These are phyloP conservation scores for Lycophotia porphyrea DNA, from an alignment of 2,888 invertebrate species.

Conservation along the genomic window DNA sequence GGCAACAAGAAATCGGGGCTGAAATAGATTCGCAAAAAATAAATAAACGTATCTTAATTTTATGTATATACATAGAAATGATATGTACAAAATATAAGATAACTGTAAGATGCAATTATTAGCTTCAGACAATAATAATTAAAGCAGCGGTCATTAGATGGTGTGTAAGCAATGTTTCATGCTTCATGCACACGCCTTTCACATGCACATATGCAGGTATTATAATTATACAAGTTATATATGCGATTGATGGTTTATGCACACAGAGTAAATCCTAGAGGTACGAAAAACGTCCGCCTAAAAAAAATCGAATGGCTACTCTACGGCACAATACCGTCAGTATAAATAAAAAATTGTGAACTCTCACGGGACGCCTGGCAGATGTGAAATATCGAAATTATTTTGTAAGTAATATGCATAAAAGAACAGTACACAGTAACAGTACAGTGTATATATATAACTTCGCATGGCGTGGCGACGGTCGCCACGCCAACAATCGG, in stretches of 20 bases:
- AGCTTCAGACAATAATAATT: slow-evolving; percentile 28
- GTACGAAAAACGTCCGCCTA: background rate
- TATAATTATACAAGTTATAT: slow-evolving; percentile 36
- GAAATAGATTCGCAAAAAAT: slow-evolving; percentile 1
- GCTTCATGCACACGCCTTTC: slow-evolving; percentile 59
- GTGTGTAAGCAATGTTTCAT: slow-evolving; percentile 45
- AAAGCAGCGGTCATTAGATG: slow-evolving; percentile 11
- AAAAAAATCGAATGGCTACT: background rate
- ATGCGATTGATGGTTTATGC: slow-evolving; percentile 11
- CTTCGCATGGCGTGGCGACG: no score
- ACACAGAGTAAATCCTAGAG: background rate
- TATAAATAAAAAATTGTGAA: no score
- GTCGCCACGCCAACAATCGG: no score
- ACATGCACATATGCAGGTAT: slow-evolving; percentile 46
- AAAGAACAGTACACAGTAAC: no score
- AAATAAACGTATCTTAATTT: background rate
- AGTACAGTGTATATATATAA: no score
- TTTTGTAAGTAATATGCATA: no score
- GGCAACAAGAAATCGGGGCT: background rate
- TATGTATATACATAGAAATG: slow-evolving; percentile 36
- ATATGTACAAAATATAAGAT: slow-evolving; percentile 25
- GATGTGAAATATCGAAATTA: no score
- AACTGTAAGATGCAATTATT: slow-evolving; percentile 17
- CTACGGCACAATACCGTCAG: no score
- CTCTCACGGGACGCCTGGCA: no score